Percentiles rank a stretch among this genome's conserved stretches.
Evolutionary conservation across 1,140 invertebrate genomes (phyloP).

Genomic region (Archivesica marissinica): DNA sequence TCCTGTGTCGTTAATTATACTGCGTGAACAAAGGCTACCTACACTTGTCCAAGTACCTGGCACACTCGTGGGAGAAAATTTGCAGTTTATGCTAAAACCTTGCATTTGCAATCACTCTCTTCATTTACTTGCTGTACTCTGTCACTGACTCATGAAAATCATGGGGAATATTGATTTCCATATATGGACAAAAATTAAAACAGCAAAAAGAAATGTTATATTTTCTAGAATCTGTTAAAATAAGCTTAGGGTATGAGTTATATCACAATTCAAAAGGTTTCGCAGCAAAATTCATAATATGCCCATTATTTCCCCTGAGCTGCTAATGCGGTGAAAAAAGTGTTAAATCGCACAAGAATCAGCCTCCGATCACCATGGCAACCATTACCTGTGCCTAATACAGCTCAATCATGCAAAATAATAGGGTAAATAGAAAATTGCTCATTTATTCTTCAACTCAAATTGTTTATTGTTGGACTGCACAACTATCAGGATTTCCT

Average conservation of each 20-base stretch:
- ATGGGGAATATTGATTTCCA: not conserved
- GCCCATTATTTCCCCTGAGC: not conserved
- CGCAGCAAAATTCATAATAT: not conserved
- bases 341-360: conserved; percentile 25
- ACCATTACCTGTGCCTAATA: conserved; percentile 50
- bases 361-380: conserved; percentile 31
- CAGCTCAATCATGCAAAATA: conserved; percentile 49
- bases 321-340: conserved; percentile 4
- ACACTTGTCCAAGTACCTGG: conserved; percentile 8
- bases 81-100: not conserved
- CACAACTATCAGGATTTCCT: conserved; percentile 33
- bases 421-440: conserved; percentile 50
- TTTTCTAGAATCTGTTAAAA: not conserved
- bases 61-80: not conserved
- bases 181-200: not conserved
- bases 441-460: conserved; percentile 39
- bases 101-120: not conserved
- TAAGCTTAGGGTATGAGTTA: not conserved
- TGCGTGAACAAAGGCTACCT: conserved; percentile 25
- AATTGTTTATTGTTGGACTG: conserved; percentile 11
- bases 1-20: conserved; percentile 54
- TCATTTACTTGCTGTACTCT: not conserved
- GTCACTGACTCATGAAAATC: not conserved
- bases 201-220: too few relatives aligned
- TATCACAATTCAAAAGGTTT: conserved; percentile 15